Conservation (phyloP, 1,140 invertebrate species). For the Homalodisca vitripennis region DNA sequence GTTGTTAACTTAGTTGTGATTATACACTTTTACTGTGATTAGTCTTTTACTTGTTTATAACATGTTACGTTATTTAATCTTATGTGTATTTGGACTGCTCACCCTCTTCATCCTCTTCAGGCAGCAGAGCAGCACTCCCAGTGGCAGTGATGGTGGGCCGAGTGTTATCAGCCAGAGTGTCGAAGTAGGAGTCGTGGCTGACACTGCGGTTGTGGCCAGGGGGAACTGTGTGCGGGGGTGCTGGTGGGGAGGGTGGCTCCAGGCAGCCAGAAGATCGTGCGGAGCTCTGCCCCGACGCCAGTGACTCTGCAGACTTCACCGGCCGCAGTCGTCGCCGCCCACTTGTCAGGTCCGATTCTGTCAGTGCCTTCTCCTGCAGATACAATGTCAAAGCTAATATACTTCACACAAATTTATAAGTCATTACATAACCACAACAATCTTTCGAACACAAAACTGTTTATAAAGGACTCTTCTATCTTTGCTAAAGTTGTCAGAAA, state of each 20-base stretch:
- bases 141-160: slow-evolving; percentile 42
- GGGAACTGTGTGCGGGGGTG: slow-evolving; percentile 33
- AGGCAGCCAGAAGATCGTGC: slow-evolving; percentile 28
- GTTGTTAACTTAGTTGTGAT: too few relatives aligned
- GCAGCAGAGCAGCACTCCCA: slow-evolving; percentile 24
- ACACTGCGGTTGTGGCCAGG: slow-evolving; percentile 60
- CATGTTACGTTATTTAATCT: neutral
- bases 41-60: neutral
- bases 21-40: too few relatives aligned
- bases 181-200: slow-evolving; percentile 92
- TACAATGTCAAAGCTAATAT: too few relatives aligned
- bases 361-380: slow-evolving; percentile 46
- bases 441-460: too few relatives aligned
- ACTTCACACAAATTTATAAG: too few relatives aligned
- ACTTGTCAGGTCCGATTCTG: slow-evolving; percentile 48
- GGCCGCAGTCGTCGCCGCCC: slow-evolving; percentile 57
- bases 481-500: too few relatives aligned
- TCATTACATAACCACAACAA: too few relatives aligned
- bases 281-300: slow-evolving; percentile 49
- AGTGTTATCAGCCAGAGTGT: slow-evolving; percentile 57
- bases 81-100: neutral
- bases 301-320: slow-evolving; percentile 69
- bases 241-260: slow-evolving; percentile 24
- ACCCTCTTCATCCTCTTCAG: slow-evolving; percentile 37
- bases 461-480: too few relatives aligned